Conservation (phyloP, 1,140 invertebrate genomes). For the Zaprionus ghesquierei region DNA sequence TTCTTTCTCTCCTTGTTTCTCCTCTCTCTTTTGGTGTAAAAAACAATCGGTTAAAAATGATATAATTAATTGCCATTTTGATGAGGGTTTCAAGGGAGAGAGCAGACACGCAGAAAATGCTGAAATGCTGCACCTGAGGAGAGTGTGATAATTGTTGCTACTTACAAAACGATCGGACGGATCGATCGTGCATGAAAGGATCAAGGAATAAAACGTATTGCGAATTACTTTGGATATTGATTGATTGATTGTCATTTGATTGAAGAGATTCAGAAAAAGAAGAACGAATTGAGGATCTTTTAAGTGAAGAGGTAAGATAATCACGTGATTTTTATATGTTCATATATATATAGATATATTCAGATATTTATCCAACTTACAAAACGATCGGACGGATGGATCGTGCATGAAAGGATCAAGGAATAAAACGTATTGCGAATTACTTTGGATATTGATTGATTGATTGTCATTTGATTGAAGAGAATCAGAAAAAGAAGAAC, state of each 20-base stretch:
- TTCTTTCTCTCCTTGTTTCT: not conserved
- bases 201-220: not conserved
- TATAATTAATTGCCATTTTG: conserved; percentile 72
- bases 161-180: not conserved
- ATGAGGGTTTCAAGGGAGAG: conserved; percentile 48
- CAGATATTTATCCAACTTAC: too few species aligned
- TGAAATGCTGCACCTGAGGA: conserved; percentile 64
- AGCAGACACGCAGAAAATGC: conserved; percentile 52
- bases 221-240: not conserved
- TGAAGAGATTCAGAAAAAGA: not conserved
- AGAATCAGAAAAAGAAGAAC: too few species aligned
- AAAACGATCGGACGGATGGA: not conserved
- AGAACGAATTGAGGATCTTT: not conserved
- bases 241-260: not conserved
- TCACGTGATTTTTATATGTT: not conserved
- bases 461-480: not conserved
- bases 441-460: not conserved
- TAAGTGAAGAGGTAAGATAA: not conserved
- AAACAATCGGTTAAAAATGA: conserved; percentile 39
- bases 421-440: not conserved
- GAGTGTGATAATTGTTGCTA: conserved; percentile 43
- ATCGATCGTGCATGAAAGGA: not conserved
- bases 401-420: not conserved
- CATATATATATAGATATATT: too few species aligned
- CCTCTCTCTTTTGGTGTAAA: conserved; percentile 23